phyloP scores from a whole-genome alignment of 2,888 invertebrate species.

The Nomada ruficornis region DNA sequence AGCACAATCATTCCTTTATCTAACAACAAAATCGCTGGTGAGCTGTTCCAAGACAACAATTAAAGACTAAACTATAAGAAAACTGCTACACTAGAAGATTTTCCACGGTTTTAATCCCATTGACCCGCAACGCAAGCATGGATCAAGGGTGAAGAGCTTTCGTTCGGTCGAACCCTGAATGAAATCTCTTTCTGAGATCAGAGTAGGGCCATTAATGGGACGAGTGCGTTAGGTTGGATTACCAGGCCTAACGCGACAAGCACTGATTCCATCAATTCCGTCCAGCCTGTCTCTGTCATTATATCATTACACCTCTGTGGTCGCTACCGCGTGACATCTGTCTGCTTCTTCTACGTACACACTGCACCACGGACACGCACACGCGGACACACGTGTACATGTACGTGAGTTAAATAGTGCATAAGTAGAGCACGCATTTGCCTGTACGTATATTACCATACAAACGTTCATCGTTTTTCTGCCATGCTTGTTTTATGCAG shows the following conservation, averaged over 20 bases:
- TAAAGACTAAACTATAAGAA: too few relatives aligned
- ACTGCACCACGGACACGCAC: neutral
- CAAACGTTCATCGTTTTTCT: constrained; percentile 27
- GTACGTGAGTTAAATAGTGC: neutral
- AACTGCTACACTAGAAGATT: neutral
- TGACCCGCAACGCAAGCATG: constrained; percentile 14
- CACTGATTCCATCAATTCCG: constrained; percentile 82
- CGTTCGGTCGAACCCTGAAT: constrained; percentile 49
- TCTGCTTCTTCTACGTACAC: constrained; percentile 46
- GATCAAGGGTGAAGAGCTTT: constrained; percentile 41
- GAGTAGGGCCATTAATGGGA: constrained; percentile 62
- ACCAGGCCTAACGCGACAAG: constrained; percentile 75
- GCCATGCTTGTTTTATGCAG: constrained; percentile 3
- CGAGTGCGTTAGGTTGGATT: constrained; percentile 73
- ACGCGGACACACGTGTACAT: neutral
- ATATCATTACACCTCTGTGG: constrained; percentile 79
- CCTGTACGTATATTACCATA: neutral
- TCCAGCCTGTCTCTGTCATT: constrained; percentile 80
- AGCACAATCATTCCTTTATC: too few relatives aligned
- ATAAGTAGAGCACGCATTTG: neutral
- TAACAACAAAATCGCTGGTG: too few relatives aligned
- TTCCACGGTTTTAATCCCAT: constrained; percentile 12
- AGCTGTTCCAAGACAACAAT: too few relatives aligned
- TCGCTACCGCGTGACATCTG: constrained; percentile 65
- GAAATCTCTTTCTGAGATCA: constrained; percentile 61